Evolutionary conservation across 2,113 vertebrate genomes (phyloP).

Genomic region (Colistium nudipinnis): DNA sequence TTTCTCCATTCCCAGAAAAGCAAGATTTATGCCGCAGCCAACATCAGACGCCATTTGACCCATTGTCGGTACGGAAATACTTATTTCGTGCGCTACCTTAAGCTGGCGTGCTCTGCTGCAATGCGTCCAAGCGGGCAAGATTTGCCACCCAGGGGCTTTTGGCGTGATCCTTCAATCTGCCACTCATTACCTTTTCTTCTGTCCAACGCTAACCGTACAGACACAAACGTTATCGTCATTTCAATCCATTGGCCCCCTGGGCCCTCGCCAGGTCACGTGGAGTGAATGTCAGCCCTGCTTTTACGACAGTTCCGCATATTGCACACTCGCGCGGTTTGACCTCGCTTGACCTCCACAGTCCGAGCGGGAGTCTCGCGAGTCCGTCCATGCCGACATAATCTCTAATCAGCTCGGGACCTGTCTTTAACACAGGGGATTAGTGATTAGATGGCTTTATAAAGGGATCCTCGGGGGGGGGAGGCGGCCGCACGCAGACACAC

Average conservation of each 20-base stretch:
- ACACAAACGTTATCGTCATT: neutral
- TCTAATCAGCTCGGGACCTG: conserved; percentile 47
- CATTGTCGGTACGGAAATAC: no score
- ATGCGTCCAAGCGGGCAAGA: neutral
- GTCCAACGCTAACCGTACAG: no score
- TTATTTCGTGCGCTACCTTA: no score
- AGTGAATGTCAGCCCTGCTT: neutral
- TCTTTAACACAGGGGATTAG: conserved; percentile 44
- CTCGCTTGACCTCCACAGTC: conserved; percentile 6
- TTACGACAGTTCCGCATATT: neutral
- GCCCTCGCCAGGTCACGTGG: neutral
- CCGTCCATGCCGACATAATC: conserved; percentile 7
- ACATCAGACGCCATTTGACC: no score
- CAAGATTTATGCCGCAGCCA: neutral
- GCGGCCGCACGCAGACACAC: neutral
- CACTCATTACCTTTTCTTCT: neutral
- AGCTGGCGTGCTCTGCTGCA: no score
- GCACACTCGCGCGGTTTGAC: conserved; percentile 2
- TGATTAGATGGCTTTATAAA: conserved; percentile 53
- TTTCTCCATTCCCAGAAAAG: neutral
- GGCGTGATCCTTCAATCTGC: neutral
- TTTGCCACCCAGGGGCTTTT: neutral
- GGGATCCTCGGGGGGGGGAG: neutral
- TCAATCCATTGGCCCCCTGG: neutral
- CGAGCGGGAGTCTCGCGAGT: conserved; percentile 3